Base-by-base conservation (phyloP, 2,888 invertebrate genomes). In the Apantesis nais region DNA sequence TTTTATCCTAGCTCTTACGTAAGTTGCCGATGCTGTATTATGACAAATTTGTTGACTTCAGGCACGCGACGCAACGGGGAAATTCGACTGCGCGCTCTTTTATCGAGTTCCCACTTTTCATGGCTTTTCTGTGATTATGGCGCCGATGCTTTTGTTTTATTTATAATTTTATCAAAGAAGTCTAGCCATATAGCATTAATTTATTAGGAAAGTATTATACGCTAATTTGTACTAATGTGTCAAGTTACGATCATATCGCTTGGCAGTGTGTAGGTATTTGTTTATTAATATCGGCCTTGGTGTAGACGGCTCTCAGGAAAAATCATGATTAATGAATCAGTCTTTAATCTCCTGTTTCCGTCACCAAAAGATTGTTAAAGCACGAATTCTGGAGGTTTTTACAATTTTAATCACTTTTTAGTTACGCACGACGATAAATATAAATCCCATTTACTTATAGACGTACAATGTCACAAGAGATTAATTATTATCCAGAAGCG, bases 1-100 rank as follows among this genome's bases (percentile, higher is more conserved):
- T 34, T 74, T 67, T 70, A 29, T 67, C 65, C 70, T 64, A 70
- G 66, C 62, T 64, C 65, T 81, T 77, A 80, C 64, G 60, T 82
- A 77, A 77, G 37, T 31, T 44, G 31, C 62, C 65, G 62, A 70
- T 66, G 66, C 67, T 58, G 62, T 70, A 74, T 79, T 70, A 60
- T 63, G 67, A 55, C 68, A 70, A 72, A 63, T 71, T 67, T 66
- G 73, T 71, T 68, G 62, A 73, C 34, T 67, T 61, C 16, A 55
- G 25, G 25, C 68, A 62, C 11, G 66, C 55, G 66, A 22, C 58
- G 14, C 37, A 62, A 66, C 41, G 68, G 48, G 55, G 62, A 66
- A 60, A 41, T 55, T 44, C 60, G 19, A 58, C 66, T 64, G 63
- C 58, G 68, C 41, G 14, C 39, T 41, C 29, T 52, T 41, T 64